Conservation (phyloP, 1,140 invertebrate species). For the Anoplolepis gracilipes region DNA sequence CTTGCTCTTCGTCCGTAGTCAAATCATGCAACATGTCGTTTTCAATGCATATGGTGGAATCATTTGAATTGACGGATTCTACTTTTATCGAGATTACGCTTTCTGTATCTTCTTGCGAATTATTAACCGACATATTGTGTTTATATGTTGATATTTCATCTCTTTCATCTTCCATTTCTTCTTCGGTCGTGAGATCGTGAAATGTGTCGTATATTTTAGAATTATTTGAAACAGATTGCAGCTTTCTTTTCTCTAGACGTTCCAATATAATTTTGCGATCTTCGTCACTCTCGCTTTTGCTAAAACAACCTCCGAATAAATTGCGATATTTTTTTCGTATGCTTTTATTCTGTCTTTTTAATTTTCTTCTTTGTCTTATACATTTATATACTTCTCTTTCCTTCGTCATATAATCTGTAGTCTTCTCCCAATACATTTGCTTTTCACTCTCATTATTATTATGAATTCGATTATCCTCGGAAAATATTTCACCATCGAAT, state of each 20-base stretch:
- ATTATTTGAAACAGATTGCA: background rate
- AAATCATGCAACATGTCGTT: background rate
- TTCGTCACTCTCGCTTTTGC: slow-evolving; percentile 53
- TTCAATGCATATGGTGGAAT: background rate
- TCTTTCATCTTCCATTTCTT: background rate
- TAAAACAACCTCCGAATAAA: slow-evolving; percentile 1
- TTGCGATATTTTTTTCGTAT: slow-evolving; percentile 10
- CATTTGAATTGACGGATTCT: background rate
- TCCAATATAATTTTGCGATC: slow-evolving; percentile 34
- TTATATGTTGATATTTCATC: background rate
- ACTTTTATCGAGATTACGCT: background rate
- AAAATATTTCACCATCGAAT: background rate
- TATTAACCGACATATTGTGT: background rate
- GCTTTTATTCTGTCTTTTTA: background rate
- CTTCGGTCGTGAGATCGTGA: background rate
- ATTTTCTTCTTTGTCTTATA: background rate
- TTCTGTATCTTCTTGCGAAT: background rate
- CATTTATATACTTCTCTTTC: background rate
- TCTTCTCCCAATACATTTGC: background rate
- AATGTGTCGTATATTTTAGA: background rate
- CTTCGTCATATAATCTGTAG: background rate
- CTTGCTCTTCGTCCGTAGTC: background rate
- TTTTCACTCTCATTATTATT: background rate
- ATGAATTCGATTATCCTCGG: background rate
- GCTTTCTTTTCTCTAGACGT: background rate